Evolutionary conservation across 35 echinoderm and acorn worm species (phyloP).

Genomic region (Diadema setosum): DNA sequence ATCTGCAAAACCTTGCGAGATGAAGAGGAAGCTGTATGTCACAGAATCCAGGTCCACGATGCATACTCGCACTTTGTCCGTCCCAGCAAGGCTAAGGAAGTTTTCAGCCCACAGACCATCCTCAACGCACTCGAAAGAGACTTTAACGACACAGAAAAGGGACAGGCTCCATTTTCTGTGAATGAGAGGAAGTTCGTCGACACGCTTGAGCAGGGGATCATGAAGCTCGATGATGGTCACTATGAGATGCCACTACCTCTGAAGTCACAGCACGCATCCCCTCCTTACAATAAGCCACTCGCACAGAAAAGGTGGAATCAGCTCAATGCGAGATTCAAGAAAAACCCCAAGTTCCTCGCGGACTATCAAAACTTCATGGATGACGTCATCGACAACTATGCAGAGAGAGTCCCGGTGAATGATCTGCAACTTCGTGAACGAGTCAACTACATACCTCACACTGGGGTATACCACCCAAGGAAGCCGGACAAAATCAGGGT

Average conservation of each 20-base stretch:
- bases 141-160: neutral
- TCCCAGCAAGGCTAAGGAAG: neutral
- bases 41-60: neutral
- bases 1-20: neutral
- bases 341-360: neutral
- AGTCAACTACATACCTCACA: too few relatives aligned
- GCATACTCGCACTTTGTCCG: neutral
- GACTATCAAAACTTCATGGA: slow-evolving; percentile 45
- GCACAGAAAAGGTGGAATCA: neutral
- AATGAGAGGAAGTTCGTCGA: neutral
- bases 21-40: neutral
- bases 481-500: too few relatives aligned
- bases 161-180: neutral
- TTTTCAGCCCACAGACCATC: neutral
- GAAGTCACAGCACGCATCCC: neutral
- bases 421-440: slow-evolving; percentile 37
- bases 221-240: slow-evolving; percentile 28
- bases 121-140: neutral
- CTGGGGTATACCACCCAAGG: too few relatives aligned
- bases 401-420: slow-evolving; percentile 9
- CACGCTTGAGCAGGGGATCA: neutral
- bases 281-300: slow-evolving; percentile 37
- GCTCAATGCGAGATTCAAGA: slow-evolving; percentile 25
- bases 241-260: slow-evolving; percentile 55
- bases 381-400: neutral